Evolutionary conservation across 2,888 invertebrate genomes (phyloP).

Genomic region (Ctenicera cuprea): DNA sequence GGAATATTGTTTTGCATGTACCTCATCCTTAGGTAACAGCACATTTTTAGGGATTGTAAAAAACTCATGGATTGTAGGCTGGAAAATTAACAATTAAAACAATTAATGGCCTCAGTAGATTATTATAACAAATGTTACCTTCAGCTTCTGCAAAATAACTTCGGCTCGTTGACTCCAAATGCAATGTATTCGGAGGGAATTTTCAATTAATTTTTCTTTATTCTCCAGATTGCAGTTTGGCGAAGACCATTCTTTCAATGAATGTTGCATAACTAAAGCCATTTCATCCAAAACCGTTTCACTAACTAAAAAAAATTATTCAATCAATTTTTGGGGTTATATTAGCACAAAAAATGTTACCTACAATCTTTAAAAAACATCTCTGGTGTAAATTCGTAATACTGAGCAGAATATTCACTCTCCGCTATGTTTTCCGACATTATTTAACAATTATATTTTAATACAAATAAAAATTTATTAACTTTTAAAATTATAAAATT

Average conservation of each 20-base stretch:
- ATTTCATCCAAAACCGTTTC: background rate
- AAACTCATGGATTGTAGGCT: background rate
- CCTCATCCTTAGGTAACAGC: background rate
- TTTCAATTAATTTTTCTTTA: background rate
- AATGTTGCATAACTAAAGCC: background rate
- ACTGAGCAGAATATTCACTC: slow-evolving; percentile 11
- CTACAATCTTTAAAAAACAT: slow-evolving; percentile 21
- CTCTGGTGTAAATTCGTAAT: slow-evolving; percentile 22
- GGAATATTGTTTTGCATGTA: slow-evolving; percentile 1
- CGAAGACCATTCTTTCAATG: background rate
- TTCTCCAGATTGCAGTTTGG: background rate
- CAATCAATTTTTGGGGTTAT: background rate
- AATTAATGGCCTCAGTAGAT: too few species aligned
- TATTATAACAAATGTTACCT: background rate
- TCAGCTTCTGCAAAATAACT: background rate
- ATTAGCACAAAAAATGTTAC: too few species aligned
- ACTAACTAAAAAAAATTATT: background rate
- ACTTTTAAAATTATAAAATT: too few species aligned
- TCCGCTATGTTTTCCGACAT: background rate
- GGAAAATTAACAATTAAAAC: background rate
- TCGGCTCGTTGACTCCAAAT: background rate
- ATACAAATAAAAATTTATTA: too few species aligned
- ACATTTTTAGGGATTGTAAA: slow-evolving; percentile 23
- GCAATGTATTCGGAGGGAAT: background rate
- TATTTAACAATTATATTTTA: too few species aligned